Evolutionary conservation across 2,797 vertebrate genomes (phyloP), one percentile per base, ranked within the genome.

Genomic region (Yasuhikotakia modesta): DNA sequence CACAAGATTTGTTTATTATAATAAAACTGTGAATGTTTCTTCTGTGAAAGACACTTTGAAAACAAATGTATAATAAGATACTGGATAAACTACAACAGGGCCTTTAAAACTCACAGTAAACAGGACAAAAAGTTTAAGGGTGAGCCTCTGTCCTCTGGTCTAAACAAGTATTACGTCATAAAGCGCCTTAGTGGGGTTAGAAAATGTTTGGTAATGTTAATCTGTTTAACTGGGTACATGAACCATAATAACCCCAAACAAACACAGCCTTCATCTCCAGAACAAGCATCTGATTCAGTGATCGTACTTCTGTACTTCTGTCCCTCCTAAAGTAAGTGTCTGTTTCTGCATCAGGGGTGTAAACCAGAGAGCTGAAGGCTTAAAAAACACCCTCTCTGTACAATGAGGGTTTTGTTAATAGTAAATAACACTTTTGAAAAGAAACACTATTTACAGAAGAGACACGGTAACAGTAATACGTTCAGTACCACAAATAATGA

Each of bases 261-360:
- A 81, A 72, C 35, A 70, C 69, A 46, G 78, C 61, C 24, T 16
- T 73, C 6, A 48, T 64, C 65, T 39, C 71, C 4, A 21, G 73
- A 87, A 87, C 84, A 87, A 84, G 78, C 24, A 74, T n/a, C 66
- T 30, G 61, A 85, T 85, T 87, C 78, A 87, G 79, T 30, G 63
- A 24, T n/a, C 39, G 66, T 55, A 69, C 72, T 61, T 70, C 6
- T 32, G 32, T 64, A n/a, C n/a, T n/a, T 53, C 60, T 52, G 68
- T 74, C 69, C 79, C 79, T 82, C 73, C n/a, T n/a, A 80, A 81
- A 82, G n/a, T n/a, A n/a, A 79, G 71, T 81, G 79, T 71, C 82
- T 81, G 71, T 82, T 83, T 82, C 81, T 82, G 77, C 73, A 81
- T 82, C 75, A 80, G 67, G 79, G 65, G 74, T 66, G 63, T 35